Percentiles rank a stretch among this genome's conserved stretches.
phyloP scores from a whole-genome alignment of 1,140 invertebrate species.

The Trialeurodes vaporariorum region DNA sequence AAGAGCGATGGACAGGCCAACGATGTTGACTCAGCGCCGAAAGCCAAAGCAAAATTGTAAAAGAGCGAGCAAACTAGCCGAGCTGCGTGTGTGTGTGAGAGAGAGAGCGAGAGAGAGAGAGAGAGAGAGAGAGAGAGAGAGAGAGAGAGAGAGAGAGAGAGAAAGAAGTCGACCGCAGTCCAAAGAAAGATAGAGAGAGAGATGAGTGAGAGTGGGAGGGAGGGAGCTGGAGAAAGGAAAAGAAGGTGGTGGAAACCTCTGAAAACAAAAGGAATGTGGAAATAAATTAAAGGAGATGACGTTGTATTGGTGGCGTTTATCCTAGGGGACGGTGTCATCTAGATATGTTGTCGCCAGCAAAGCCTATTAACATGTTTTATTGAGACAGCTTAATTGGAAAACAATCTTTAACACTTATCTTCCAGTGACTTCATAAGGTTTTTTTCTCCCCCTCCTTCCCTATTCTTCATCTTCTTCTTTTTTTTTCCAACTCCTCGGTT shows the following conservation, averaged over 20 bases:
- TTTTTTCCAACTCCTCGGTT: neutral
- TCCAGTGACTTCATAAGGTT: neutral
- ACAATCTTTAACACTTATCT: constrained; percentile 1
- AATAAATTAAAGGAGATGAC: neutral
- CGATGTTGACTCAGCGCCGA: neutral
- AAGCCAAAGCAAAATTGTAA: neutral
- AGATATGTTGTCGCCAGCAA: neutral
- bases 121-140: no score
- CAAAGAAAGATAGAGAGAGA: no score
- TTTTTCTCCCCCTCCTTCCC: neutral
- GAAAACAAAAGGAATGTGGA: neutral
- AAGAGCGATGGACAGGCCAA: neutral
- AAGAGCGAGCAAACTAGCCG: no score
- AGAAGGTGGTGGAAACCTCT: neutral
- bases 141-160: neutral
- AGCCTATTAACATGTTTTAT: constrained; percentile 1
- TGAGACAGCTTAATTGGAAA: neutral
- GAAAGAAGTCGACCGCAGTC: neutral
- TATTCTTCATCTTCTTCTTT: neutral
- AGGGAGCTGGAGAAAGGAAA: neutral
- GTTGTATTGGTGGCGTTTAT: neutral
- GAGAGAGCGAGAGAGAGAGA: no score
- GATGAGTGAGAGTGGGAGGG: no score
- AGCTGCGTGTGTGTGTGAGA: no score
- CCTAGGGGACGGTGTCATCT: neutral